Conservation (phyloP, 2,113 vertebrate species). For the Arothron firmamentum region DNA sequence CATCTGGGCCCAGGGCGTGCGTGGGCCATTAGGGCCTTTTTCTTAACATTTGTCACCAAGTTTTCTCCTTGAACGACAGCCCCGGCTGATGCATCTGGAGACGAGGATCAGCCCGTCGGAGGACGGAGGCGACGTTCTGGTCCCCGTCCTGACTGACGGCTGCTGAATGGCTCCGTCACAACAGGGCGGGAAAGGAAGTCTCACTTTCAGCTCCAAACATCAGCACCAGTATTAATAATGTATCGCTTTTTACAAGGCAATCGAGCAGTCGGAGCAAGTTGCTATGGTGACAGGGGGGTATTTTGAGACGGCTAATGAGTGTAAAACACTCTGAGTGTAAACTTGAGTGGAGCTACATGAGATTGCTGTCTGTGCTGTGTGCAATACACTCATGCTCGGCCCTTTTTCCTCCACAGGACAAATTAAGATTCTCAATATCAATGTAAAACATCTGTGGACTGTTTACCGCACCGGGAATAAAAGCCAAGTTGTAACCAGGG, state of each 20-base stretch:
- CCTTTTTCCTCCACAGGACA: slow-evolving; percentile 61
- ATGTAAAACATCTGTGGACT: slow-evolving; percentile 73
- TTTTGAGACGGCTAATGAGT: slow-evolving; percentile 73
- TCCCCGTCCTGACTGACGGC: slow-evolving; percentile 42
- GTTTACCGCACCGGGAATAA: slow-evolving; percentile 64
- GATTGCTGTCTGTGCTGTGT: slow-evolving; percentile 60
- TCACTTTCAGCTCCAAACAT: slow-evolving; percentile 33
- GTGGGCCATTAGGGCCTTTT: slow-evolving; percentile 13
- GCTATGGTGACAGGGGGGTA: slow-evolving; percentile 68
- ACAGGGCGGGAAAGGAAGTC: slow-evolving; percentile 17
- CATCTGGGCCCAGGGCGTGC: slow-evolving; percentile 35
- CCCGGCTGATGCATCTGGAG: slow-evolving; percentile 20
- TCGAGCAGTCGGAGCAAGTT: slow-evolving; percentile 69
- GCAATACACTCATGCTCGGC: slow-evolving; percentile 58
- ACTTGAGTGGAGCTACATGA: slow-evolving; percentile 67
- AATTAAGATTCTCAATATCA: slow-evolving; percentile 72
- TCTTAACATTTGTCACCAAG: slow-evolving; percentile 22
- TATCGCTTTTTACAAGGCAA: slow-evolving; percentile 63
- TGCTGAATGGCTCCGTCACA: slow-evolving; percentile 46
- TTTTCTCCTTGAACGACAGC: slow-evolving; percentile 24
- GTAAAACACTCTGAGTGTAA: slow-evolving; percentile 69
- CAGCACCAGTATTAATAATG: slow-evolving; percentile 62
- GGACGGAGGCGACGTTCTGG: slow-evolving; percentile 6
- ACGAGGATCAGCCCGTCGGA: slow-evolving; percentile 23
- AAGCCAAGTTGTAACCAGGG: slow-evolving; percentile 54